These are phyloP conservation scores for Ganaspis brasiliensis DNA, from an alignment of 2,888 invertebrate genomes.

Conservation along the genomic window DNA sequence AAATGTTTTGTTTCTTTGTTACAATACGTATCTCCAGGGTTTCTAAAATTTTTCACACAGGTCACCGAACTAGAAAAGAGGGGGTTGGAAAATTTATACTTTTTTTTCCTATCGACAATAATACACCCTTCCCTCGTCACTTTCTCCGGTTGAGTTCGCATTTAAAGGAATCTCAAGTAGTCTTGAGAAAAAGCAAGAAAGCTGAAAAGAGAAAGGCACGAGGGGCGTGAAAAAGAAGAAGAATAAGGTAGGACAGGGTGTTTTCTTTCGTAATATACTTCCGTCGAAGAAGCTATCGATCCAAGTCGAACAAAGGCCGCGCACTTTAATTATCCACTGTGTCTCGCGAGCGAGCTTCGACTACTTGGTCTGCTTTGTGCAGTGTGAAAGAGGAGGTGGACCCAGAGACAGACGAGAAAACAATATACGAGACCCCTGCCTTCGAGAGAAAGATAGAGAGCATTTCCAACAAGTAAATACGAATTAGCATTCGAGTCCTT, in stretches of 20 bases:
- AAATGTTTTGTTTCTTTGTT: no score
- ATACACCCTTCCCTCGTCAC: conserved; percentile 46
- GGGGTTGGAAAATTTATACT: conserved; percentile 59
- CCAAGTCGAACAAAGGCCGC: conserved; percentile 72
- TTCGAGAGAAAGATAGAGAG: background rate
- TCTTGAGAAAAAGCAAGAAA: background rate
- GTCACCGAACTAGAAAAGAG: conserved; percentile 54
- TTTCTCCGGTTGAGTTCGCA: conserved; percentile 35
- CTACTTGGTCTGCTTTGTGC: conserved; percentile 67
- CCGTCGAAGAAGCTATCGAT: conserved; percentile 73
- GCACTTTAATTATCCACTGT: conserved; percentile 75
- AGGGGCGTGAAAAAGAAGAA: conserved; percentile 34
- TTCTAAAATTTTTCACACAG: conserved; percentile 20
- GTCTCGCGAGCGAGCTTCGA: conserved; percentile 65
- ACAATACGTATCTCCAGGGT: no score
- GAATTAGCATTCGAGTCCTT: conserved; percentile 76
- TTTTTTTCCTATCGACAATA: conserved; percentile 52
- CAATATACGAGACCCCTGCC: conserved; percentile 63
- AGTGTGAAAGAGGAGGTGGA: conserved; percentile 49
- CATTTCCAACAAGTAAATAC: conserved; percentile 73
- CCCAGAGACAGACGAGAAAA: conserved; percentile 63
- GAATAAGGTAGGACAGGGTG: conserved; percentile 58
- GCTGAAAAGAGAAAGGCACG: background rate
- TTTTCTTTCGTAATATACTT: conserved; percentile 61
- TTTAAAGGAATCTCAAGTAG: conserved; percentile 24